Evolutionary conservation across 2,888 invertebrate species (phyloP).

Genomic region (Agonopterix heracliana): DNA sequence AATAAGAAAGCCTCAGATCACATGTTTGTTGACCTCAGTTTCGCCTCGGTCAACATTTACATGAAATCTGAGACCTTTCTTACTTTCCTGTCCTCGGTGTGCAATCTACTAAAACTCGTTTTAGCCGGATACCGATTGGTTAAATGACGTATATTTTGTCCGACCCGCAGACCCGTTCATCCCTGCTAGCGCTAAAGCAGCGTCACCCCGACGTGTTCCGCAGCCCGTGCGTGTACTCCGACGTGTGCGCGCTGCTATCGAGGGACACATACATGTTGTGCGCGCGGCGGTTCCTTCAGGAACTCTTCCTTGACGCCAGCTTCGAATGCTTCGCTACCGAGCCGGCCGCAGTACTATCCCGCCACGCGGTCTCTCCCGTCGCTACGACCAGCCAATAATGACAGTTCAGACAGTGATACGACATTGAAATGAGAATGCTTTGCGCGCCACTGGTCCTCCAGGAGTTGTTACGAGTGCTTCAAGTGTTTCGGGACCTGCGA

Average conservation of each 20-base stretch:
- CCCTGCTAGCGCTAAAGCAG: slow-evolving; percentile 85
- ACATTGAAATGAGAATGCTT: background rate
- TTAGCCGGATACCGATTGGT: no score
- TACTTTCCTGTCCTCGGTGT: no score
- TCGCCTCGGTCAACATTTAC: no score
- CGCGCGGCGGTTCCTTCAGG: slow-evolving; percentile 92
- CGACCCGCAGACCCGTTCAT: slow-evolving; percentile 82
- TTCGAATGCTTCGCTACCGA: slow-evolving; percentile 79
- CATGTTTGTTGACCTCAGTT: no score
- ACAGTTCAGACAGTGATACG: background rate
- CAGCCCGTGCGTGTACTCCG: slow-evolving; percentile 94
- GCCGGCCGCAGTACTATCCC: slow-evolving; percentile 62
- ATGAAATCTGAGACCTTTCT: no score
- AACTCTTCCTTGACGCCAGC: slow-evolving; percentile 90
- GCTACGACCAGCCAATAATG: background rate
- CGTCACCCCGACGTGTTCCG: slow-evolving; percentile 84
- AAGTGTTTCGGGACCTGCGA: background rate
- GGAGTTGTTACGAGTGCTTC: background rate
- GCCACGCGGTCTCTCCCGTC: slow-evolving; percentile 25
- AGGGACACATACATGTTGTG: slow-evolving; percentile 88
- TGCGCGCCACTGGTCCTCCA: background rate
- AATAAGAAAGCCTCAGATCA: no score
- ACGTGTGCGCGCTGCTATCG: slow-evolving; percentile 87
- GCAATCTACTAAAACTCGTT: no score
- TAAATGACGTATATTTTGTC: background rate